Percentiles rank a stretch among this genome's conserved stretches.
These are phyloP conservation scores for Cantharis flavilabris DNA, from an alignment of 2,888 invertebrate genomes.

Conservation along the genomic window DNA sequence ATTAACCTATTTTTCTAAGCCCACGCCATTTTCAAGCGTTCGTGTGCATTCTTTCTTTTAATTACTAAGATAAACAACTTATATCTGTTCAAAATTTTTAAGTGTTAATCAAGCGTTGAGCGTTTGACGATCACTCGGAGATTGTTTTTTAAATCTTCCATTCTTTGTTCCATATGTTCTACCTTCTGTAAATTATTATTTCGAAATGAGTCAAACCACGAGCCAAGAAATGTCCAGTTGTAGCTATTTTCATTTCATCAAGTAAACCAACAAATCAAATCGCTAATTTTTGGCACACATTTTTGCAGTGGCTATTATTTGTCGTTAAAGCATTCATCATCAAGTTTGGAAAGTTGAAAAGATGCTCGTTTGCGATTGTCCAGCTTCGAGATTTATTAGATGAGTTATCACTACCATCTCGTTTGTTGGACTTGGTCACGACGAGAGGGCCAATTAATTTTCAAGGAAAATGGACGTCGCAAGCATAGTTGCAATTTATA, in stretches of 20 bases:
- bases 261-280: not conserved
- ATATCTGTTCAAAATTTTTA: not conserved
- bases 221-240: not conserved
- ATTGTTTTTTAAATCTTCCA: not conserved
- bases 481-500: not conserved
- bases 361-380: not conserved
- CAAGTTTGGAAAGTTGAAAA: not conserved
- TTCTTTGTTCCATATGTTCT: not conserved
- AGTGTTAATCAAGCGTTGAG: not conserved
- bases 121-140: not conserved
- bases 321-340: not conserved
- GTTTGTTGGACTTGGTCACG: not conserved
- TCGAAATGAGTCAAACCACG: not conserved
- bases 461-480: not conserved
- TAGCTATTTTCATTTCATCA: not conserved
- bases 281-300: not conserved
- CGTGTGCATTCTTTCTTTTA: not conserved
- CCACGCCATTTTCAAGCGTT: not conserved
- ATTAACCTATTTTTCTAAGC: constrained; percentile 13
- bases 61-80: constrained; percentile 1
- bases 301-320: not conserved
- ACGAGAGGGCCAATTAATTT: not conserved
- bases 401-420: not conserved
- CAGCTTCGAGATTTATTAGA: not conserved
- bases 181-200: not conserved